A percentile compares a stretch with the other conserved stretches of the same genome.
phyloP scores from a whole-genome alignment of 2,113 vertebrate genomes.

The Thamnaconus septentrionalis region DNA sequence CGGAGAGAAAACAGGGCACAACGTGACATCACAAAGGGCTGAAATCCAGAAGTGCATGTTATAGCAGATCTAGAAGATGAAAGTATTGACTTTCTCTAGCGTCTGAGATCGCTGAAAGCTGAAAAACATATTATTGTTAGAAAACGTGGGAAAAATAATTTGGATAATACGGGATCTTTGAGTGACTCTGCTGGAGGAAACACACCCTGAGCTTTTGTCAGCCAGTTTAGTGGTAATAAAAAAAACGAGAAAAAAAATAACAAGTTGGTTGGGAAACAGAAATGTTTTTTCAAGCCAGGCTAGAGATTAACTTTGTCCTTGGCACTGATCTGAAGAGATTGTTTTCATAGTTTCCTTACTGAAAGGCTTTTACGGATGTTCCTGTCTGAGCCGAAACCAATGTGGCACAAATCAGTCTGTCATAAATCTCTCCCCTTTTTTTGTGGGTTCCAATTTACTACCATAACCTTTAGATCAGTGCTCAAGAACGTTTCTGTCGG shows the following conservation, averaged over 20 bases:
- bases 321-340: slow-evolving; percentile 33
- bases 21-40: no score
- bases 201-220: slow-evolving; percentile 3
- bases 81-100: no score
- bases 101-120: background rate
- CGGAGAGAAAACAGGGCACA: no score
- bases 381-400: background rate
- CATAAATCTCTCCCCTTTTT: background rate
- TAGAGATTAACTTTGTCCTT: slow-evolving; percentile 42
- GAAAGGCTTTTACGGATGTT: slow-evolving; percentile 3
- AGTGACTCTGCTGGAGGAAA: background rate
- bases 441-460: background rate
- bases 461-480: slow-evolving; percentile 16
- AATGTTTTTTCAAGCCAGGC: slow-evolving; percentile 45
- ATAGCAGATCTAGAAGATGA: no score
- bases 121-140: background rate
- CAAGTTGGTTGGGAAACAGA: slow-evolving; percentile 15
- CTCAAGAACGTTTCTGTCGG: slow-evolving; percentile 1
- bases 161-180: no score
- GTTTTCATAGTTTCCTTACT: slow-evolving; percentile 11
- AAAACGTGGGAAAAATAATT: background rate
- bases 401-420: background rate
- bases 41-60: no score
- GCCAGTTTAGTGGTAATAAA: slow-evolving; percentile 1
- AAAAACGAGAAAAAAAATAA: background rate